Evolutionary conservation across 2,888 invertebrate genomes (phyloP), one percentile per base, ranked within the genome.

Genomic region (Axea sp.): DNA sequence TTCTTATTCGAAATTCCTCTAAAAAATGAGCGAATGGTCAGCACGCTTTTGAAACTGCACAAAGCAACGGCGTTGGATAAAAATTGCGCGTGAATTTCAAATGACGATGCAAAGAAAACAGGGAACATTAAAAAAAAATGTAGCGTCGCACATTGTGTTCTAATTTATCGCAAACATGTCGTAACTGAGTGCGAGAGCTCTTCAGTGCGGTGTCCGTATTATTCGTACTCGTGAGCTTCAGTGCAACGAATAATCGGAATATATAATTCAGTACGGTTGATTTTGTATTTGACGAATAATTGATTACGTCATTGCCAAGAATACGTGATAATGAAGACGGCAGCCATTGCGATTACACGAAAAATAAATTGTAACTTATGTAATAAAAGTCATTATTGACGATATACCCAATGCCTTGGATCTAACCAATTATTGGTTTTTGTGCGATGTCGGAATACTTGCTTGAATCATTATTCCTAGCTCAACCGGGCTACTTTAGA

Each of bases 381-480:
- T 79, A 78, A 78, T 77, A 75, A 78, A 76, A 75, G 0, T 75
- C 67, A 75, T 77, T 75, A 76, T 74, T 69, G 75, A 78, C 73
- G 76, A 78, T 55, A 80, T 79, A 69, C 78, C 79, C 77, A 79
- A 82, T 84, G 83, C 82, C 83, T 84, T 84, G 84, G 82, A 83
- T 84, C 79, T 78, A 76, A 78, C 75, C 55, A 75, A 65, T 77
- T 75, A 77, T 64, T 74, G 71, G 78, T 64, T 78, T 73, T 76
- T 49, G 71, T 37, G 68, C 60, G 72, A 60, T 69, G 35, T 47
- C 45, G 17, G 30, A n/a, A 45, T 7, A 59, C 33, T 72, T 39
- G 53, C 33, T 71, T 59, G 41, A 55, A 45, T 26, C n/a, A 43
- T 28, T 35, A 45, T 67, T 68, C 60, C 65, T 43, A 47, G 49